Conservation (phyloP, 2,888 invertebrate species). For the Drosophila affinis region DNA sequence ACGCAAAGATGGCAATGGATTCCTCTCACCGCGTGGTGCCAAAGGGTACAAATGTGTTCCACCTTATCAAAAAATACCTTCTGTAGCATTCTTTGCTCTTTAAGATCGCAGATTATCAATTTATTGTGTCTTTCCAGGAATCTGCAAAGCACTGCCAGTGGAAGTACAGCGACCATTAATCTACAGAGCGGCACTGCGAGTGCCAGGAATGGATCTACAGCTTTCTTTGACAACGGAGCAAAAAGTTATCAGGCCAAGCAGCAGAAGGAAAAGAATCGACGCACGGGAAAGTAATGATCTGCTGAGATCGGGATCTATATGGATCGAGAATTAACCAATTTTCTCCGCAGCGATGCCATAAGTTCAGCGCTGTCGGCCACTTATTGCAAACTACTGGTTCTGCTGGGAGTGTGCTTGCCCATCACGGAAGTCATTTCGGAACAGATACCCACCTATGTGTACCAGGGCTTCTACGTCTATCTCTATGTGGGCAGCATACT, state of each 20-base stretch:
- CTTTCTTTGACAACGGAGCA: slow-evolving; percentile 70
- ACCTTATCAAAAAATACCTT: slow-evolving; percentile 1
- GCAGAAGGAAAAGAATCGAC: slow-evolving; percentile 83
- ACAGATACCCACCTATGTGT: slow-evolving; percentile 89
- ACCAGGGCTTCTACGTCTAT: slow-evolving; percentile 94
- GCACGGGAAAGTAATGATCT: slow-evolving; percentile 84
- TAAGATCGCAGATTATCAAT: not conserved
- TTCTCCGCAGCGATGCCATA: slow-evolving; percentile 86
- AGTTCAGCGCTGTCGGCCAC: slow-evolving; percentile 91
- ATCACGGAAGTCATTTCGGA: slow-evolving; percentile 93
- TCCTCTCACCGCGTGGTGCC: slow-evolving; percentile 53
- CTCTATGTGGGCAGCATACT: slow-evolving; percentile 90
- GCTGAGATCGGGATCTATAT: not conserved
- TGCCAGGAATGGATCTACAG: slow-evolving; percentile 68
- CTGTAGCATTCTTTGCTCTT: not conserved
- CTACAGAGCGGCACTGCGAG: slow-evolving; percentile 67
- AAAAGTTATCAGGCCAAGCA: slow-evolving; percentile 80
- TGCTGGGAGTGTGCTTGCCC: slow-evolving; percentile 93
- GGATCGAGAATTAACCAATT: not conserved
- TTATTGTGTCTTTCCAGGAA: slow-evolving; percentile 45
- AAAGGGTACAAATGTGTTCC: slow-evolving; percentile 72
- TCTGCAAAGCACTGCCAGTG: slow-evolving; percentile 69
- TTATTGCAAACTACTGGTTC: slow-evolving; percentile 93
- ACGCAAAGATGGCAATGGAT: slow-evolving; percentile 81
- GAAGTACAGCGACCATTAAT: slow-evolving; percentile 81